Base-by-base conservation (phyloP, 2,888 invertebrate genomes). In the Blastobasis lacticolella region DNA sequence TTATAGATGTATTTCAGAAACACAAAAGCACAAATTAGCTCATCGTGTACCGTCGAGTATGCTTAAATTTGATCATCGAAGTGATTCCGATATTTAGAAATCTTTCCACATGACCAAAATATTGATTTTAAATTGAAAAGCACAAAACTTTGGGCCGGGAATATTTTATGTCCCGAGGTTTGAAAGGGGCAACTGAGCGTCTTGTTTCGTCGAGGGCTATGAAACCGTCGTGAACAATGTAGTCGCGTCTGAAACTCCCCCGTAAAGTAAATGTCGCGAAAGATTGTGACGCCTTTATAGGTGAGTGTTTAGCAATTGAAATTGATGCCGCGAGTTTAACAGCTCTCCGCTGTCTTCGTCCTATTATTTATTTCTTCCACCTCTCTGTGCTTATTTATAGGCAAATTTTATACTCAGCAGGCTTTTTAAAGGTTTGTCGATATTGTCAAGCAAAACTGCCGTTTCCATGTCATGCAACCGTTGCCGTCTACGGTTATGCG, bases 221-320 rank as follows among this genome's bases (percentile, higher is more conserved):
- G 46, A 49, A 49, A 46, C 10, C 38, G n/a, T 46, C 48, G n/a
- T 23, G 52, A 56, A 55, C 56, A 54, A 52, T 48, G 53, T 57
- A 46, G 54, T 55, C 40, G 41, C 37, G 45, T 49, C 45, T 52
- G 51, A 54, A 52, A 53, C 44, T 10, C 45, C 40, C 23, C 49
- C 55, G 50, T 58, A 56, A 58, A 58, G 52, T 51, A 49, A 53
- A 54, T 48, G 50, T 51, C 49, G 47, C 49, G 54, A 59, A 56
- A 56, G 54, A 60, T 59, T 61, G 48, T 59, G 49, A 59, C 62
- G 56, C 53, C 41, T 8, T 47, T 47, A 40, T 10, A 38, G 40
- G 38, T 38, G 10, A 38, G 38, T 40, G 38, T 47, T 46, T 47
- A 47, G 40, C 10, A 38, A 5, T 38, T 38, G 38, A 47, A 38